These are phyloP conservation scores for Xiphophorus birchmanni DNA, from an alignment of 2,797 vertebrate genomes.

Conservation along the genomic window DNA sequence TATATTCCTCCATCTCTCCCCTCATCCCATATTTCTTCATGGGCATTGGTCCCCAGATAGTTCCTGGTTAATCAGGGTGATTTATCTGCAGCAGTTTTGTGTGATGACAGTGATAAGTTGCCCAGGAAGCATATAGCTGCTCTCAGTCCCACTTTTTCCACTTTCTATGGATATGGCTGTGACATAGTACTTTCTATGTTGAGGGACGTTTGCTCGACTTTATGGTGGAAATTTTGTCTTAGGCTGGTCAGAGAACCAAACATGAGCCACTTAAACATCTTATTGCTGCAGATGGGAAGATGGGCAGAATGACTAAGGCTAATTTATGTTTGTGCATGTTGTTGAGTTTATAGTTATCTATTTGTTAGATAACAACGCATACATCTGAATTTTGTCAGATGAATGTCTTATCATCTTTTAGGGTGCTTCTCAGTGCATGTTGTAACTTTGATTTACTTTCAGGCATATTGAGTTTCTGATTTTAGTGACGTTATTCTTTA, in stretches of 20 bases:
- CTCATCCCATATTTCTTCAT: conserved; percentile 91
- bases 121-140: conserved; percentile 38
- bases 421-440: not conserved
- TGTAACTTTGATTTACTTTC: not conserved
- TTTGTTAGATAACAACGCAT: not conserved
- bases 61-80: conserved; percentile 87
- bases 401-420: not conserved
- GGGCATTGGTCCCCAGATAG: conserved; percentile 92
- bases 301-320: conserved; percentile 81
- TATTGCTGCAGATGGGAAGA: conserved; percentile 82
- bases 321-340: not conserved
- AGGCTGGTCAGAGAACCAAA: conserved; percentile 86
- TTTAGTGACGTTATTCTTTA: not conserved
- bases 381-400: not conserved
- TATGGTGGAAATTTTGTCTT: conserved; percentile 89
- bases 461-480: not conserved
- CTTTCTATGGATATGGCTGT: conserved; percentile 42
- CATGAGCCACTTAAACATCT: conserved; percentile 83
- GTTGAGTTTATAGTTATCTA: not conserved
- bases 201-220: conserved; percentile 95
- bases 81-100: conserved; percentile 53
- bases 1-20: conserved; percentile 95
- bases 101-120: conserved; percentile 62
- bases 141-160: conserved; percentile 25
- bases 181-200: conserved; percentile 24